Percentiles rank a stretch among this genome's conserved stretches.
These are phyloP conservation scores for Paracentrotus lividus DNA, from an alignment of 53 echinoderm and acorn worm species.

Conservation along the genomic window DNA sequence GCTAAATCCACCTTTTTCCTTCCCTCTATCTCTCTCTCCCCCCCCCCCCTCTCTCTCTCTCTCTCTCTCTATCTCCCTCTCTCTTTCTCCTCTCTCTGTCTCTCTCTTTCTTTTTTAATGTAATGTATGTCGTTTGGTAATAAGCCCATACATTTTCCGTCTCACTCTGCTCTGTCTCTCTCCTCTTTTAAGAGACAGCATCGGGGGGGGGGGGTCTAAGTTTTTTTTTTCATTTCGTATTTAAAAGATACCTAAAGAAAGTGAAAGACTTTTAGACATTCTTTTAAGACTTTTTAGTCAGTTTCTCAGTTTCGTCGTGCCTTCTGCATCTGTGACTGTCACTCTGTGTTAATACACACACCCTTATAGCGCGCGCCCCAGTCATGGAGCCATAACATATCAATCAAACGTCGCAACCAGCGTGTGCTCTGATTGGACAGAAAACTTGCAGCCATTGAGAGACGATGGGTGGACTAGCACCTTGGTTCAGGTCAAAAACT, in stretches of 20 bases:
- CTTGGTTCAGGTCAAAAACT: background rate
- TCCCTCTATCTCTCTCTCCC: constrained; percentile 13
- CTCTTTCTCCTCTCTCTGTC: background rate
- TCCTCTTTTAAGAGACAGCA: too few species aligned
- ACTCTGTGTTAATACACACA: background rate
- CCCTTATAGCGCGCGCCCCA: too few species aligned
- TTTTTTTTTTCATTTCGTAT: too few species aligned
- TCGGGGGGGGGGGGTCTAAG: too few species aligned
- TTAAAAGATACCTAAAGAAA: too few species aligned
- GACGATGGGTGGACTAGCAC: background rate
- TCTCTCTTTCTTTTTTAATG: background rate
- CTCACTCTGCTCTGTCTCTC: too few species aligned
- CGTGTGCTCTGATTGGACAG: background rate
- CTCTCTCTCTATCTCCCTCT: background rate
- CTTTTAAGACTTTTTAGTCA: too few species aligned
- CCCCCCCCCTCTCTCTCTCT: constrained; percentile 14
- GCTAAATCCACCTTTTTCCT: constrained; percentile 8
- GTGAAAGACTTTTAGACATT: too few species aligned
- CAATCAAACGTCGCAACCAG: background rate
- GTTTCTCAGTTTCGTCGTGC: too few species aligned
- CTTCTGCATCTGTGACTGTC: background rate
- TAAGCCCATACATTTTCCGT: too few species aligned
- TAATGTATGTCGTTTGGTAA: too few species aligned
- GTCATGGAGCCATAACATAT: too few species aligned
- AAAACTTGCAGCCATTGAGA: constrained; percentile 39